Evolutionary conservation across 2,113 vertebrate genomes (phyloP).

Genomic region (Aythya baeri): DNA sequence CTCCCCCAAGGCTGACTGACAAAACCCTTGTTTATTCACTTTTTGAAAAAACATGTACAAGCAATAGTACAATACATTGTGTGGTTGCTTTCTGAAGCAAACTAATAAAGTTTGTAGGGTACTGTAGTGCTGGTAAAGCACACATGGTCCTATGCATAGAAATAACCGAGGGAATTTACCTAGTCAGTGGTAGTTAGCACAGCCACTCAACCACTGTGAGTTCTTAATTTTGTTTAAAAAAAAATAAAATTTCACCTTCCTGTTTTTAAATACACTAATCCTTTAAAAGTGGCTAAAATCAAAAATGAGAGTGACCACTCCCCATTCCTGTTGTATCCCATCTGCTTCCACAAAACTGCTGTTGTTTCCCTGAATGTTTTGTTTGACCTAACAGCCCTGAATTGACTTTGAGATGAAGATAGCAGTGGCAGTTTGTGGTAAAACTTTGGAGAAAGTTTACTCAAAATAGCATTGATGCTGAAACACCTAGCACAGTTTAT

Average conservation of each 20-base stretch:
- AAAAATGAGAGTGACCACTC: not conserved
- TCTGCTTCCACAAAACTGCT: not conserved
- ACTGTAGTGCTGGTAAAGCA: not conserved
- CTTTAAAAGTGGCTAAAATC: not conserved
- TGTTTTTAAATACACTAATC: not conserved
- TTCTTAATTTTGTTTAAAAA: not conserved
- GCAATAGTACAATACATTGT: not conserved
- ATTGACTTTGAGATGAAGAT: rapidly evolving
- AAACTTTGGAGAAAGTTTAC: not conserved
- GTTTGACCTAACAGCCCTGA: not conserved
- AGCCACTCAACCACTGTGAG: not conserved
- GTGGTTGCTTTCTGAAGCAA: not conserved
- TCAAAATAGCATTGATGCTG: not conserved
- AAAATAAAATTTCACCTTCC: not conserved
- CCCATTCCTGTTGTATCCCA: not conserved
- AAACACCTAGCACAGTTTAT: not conserved
- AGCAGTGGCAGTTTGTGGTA: not conserved
- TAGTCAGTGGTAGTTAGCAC: not conserved
- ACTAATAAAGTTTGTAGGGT: not conserved
- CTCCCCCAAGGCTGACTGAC: not conserved
- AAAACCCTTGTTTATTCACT: not conserved
- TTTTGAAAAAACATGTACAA: not conserved
- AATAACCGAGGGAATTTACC: not conserved
- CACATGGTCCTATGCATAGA: not conserved
- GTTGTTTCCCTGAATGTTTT: not conserved